A percentile compares a stretch with the other conserved stretches of the same genome.
These are phyloP conservation scores for Passer domesticus DNA, from an alignment of 2,113 vertebrate species.

Conservation along the genomic window DNA sequence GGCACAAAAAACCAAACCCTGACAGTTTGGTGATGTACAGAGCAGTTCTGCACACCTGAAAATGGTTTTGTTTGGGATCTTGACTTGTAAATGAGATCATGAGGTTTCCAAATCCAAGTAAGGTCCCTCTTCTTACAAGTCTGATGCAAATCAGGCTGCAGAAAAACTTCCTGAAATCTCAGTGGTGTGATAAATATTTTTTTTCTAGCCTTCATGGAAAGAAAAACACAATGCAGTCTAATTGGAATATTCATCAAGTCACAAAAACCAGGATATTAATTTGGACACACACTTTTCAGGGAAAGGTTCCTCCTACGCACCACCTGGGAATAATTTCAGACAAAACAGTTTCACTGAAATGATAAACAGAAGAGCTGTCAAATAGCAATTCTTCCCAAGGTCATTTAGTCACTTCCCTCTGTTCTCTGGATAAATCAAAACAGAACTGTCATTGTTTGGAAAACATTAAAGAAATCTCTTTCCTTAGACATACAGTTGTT, in stretches of 20 bases:
- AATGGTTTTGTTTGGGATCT: neutral
- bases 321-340: neutral
- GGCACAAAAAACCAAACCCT: neutral
- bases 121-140: neutral
- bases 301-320: neutral
- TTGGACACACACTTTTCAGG: neutral
- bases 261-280: neutral
- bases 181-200: neutral
- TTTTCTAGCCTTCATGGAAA: neutral
- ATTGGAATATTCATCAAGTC: neutral
- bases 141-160: neutral
- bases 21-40: neutral
- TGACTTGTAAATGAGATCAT: neutral
- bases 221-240: neutral
- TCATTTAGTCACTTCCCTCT: neutral
- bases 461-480: neutral
- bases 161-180: neutral
- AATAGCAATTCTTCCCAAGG: neutral
- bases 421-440: neutral
- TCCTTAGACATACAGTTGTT: neutral
- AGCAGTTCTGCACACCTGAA: neutral
- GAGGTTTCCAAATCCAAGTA: neutral
- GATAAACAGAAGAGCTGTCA: neutral
- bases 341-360: neutral
- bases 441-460: neutral